Evolutionary conservation across 2,888 invertebrate genomes (phyloP), one percentile per base, ranked within the genome.

Genomic region (Stenoptilia bipunctidactyla): DNA sequence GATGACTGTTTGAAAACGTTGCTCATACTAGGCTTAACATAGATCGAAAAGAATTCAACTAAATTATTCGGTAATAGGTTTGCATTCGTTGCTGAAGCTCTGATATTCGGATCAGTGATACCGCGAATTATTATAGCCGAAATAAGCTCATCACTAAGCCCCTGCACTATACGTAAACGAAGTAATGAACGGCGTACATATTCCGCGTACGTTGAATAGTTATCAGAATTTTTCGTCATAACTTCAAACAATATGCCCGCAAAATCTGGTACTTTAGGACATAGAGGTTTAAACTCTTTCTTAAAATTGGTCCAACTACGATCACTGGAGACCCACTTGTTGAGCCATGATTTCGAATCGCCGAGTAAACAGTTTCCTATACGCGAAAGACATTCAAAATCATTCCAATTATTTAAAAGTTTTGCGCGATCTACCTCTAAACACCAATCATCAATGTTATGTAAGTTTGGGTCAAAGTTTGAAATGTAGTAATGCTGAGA

Each of bases 371-470:
- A 30, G 12, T 30, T 30, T 30, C 30, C 30, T 30, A 30, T 30
- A 9, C 30, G 30, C n/a, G 30, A 30, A 9, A 30, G 12, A 30
- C 30, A 30, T 12, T 30, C 30, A 12, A n/a, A 12, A 30, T 30
- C 30, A 30, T 12, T 30, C 30, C 30, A 30, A 30, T 30, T 30
- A 30, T 30, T 30, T 30, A 30, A 30, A 30, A 30, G 3, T 35
- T 35, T 35, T 12, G 35, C 35, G 35, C 35, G 35, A 15, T 35
- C 35, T 8, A 35, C 35, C 13, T 35, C 35, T 35, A 12, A 9
- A 35, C 35, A 35, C 35, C 35, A 35, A 15, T 35, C 35, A 10
- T 35, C 35, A 35, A 35, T 20, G 20, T 20, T 20, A 20, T 20
- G 20, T 20, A 20, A 20, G 20, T 20, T 20, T 20, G 20, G 20